A percentile compares a stretch with the other conserved stretches of the same genome.
Conservation (phyloP, 2,888 invertebrate species). For the Euzetes globulus region DNA sequence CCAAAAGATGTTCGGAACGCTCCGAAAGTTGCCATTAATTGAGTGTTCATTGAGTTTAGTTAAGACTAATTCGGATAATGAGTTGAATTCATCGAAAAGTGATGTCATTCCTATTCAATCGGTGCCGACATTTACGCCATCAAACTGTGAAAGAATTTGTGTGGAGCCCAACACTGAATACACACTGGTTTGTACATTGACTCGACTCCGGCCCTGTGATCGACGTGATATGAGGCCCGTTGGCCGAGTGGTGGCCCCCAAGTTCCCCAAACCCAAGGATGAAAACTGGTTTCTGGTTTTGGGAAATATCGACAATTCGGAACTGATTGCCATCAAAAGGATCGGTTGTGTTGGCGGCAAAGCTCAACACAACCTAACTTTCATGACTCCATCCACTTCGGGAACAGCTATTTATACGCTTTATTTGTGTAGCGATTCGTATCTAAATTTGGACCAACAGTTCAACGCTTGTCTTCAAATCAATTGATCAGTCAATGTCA, state of each 20-base stretch:
- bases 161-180: constrained; percentile 67
- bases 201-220: constrained; percentile 40
- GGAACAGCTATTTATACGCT: constrained; percentile 68
- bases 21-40: constrained; percentile 56
- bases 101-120: neutral
- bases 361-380: constrained; percentile 51
- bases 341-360: constrained; percentile 47
- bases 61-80: neutral
- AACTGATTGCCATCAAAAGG: constrained; percentile 74
- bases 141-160: constrained; percentile 53
- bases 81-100: neutral
- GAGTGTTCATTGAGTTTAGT: constrained; percentile 14
- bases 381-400: constrained; percentile 56
- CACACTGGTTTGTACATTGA: constrained; percentile 55
- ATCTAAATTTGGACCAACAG: constrained; percentile 89
- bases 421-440: constrained; percentile 83
- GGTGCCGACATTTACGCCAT: neutral
- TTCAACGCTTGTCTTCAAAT: constrained; percentile 53
- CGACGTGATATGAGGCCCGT: constrained; percentile 45
- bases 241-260: constrained; percentile 62
- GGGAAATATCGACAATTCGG: constrained; percentile 62
- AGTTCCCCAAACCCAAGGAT: constrained; percentile 85
- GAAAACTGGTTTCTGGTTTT: constrained; percentile 91
- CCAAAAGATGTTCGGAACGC: constrained; percentile 37
- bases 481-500: constrained; percentile 43